Conservation (phyloP, 2,888 invertebrate genomes). For the Drosophila suboccidentalis region DNA sequence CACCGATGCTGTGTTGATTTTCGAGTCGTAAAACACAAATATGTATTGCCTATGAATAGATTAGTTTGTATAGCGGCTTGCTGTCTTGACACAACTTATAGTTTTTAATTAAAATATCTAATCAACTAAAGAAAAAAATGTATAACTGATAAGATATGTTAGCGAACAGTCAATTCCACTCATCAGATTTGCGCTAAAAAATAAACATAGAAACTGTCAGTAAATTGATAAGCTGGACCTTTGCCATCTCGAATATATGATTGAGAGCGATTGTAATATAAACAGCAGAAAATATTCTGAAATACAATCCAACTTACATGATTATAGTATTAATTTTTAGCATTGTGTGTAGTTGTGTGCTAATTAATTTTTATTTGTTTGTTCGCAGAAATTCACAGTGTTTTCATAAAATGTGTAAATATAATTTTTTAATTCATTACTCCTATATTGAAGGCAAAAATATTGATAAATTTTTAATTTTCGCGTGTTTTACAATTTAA, state of each 20-base stretch:
- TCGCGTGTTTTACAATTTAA: constrained; percentile 10
- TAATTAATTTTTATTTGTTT: not conserved
- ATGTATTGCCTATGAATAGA: not conserved
- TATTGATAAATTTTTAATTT: not conserved
- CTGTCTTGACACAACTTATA: constrained; percentile 1
- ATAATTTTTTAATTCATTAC: not conserved
- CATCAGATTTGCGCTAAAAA: constrained; percentile 7
- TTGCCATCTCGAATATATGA: not conserved
- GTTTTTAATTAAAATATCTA: not conserved
- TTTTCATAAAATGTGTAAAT: not conserved
- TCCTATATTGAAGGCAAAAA: not conserved
- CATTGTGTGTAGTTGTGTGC: not conserved
- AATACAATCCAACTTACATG: not conserved
- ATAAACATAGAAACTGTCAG: constrained; percentile 9
- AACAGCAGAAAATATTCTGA: not conserved
- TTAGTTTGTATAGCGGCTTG: not conserved
- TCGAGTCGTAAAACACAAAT: not conserved
- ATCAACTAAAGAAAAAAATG: not conserved
- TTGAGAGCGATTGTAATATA: not conserved
- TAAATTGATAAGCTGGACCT: constrained; percentile 33
- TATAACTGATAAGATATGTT: constrained; percentile 12
- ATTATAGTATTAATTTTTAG: not conserved
- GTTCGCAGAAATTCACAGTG: not conserved
- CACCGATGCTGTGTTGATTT: constrained; percentile 60
- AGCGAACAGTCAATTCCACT: not conserved